Conservation (phyloP, 2,888 invertebrate genomes). For the Dynastes tityus region DNA sequence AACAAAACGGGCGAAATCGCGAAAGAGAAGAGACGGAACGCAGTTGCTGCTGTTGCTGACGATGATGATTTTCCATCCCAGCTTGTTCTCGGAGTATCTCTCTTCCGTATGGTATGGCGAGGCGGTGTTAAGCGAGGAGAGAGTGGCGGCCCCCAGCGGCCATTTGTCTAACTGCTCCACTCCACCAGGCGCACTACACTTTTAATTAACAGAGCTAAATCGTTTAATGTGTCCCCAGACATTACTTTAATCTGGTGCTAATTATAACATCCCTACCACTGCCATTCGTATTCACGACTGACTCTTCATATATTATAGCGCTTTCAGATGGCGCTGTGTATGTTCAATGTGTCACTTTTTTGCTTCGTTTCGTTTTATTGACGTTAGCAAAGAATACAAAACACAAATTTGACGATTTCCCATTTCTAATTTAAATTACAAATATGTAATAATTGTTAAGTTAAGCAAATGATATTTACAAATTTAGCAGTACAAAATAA, state of each 20-base stretch:
- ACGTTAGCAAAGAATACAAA: no score
- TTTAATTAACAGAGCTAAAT: constrained; percentile 73
- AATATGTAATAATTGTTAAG: no score
- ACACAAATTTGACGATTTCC: no score
- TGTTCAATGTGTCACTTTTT: constrained; percentile 32
- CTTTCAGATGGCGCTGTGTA: constrained; percentile 21
- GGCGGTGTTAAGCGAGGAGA: constrained; percentile 12
- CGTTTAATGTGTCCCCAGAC: constrained; percentile 76
- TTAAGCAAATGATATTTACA: no score
- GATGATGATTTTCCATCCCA: constrained; percentile 10
- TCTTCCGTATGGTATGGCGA: constrained; percentile 2
- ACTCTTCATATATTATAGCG: constrained; percentile 47
- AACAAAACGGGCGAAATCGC: constrained; percentile 9
- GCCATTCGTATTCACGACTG: constrained; percentile 52
- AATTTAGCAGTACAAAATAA: no score
- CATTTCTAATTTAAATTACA: no score
- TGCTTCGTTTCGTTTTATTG: constrained; percentile 7
- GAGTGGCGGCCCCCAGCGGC: constrained; percentile 62
- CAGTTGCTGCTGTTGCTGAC: not conserved
- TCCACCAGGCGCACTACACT: constrained; percentile 68
- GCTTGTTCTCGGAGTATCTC: not conserved
- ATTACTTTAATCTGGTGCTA: constrained; percentile 79
- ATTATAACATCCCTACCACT: constrained; percentile 72
- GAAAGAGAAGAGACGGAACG: constrained; percentile 26
- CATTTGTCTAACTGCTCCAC: constrained; percentile 66